Evolutionary conservation across 92 coral and sea anemone genomes (phyloP).

Genomic region (Diadumene lineata): DNA sequence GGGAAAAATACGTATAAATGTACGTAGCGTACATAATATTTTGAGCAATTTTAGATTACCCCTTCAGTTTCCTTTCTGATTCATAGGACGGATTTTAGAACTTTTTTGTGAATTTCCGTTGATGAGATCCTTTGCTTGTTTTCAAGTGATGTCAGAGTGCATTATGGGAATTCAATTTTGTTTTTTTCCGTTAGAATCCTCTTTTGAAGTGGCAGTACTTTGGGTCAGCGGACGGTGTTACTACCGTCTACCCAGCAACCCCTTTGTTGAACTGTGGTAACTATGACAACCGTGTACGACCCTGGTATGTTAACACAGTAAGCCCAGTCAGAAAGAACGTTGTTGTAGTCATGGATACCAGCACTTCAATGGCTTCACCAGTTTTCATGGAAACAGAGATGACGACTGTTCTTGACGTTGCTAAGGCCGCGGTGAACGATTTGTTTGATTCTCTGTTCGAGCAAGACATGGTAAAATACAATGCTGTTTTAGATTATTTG

Average conservation of each 20-base stretch:
- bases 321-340: constrained; percentile 68
- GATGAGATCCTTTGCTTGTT: no score
- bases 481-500: neutral
- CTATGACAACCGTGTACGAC: constrained; percentile 76
- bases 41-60: neutral
- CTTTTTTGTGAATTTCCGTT: neutral
- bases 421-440: constrained; percentile 45
- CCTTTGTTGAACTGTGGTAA: constrained; percentile 24
- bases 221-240: constrained; percentile 74
- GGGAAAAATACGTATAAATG: no score
- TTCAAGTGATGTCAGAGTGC: no score
- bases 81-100: no score
- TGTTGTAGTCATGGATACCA: constrained; percentile 72
- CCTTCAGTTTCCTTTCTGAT: neutral
- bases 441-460: constrained; percentile 56
- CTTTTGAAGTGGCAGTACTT: constrained; percentile 84
- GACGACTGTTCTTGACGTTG: constrained; percentile 43
- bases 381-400: constrained; percentile 33
- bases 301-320: constrained; percentile 80
- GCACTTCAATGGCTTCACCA: constrained; percentile 65
- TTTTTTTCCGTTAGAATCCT: constrained; percentile 29
- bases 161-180: no score
- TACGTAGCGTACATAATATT: no score
- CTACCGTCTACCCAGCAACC: constrained; percentile 48
- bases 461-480: constrained; percentile 56